Evolutionary conservation across 2,797 vertebrate species (phyloP).

Genomic region (Notoglanidium macrostoma): DNA sequence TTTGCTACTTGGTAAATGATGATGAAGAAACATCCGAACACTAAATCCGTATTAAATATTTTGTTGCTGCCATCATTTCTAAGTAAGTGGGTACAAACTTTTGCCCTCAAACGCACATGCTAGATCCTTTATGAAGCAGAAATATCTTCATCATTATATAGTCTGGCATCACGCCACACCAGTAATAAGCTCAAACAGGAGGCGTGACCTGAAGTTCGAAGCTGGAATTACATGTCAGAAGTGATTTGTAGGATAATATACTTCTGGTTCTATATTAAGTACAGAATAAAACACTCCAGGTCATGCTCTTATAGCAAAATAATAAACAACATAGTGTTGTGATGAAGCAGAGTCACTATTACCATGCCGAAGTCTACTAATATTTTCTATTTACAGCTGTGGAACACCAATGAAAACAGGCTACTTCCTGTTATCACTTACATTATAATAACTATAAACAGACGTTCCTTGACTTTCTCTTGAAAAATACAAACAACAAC

Average conservation of each 20-base stretch:
- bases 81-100: background rate
- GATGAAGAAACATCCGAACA: background rate
- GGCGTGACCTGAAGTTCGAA: background rate
- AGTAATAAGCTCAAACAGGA: constrained; percentile 7
- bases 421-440: background rate
- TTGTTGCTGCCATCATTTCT: background rate
- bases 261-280: background rate
- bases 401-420: background rate
- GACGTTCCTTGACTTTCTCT: background rate
- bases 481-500: background rate
- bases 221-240: background rate
- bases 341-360: background rate
- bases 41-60: background rate
- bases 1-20: background rate
- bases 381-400: background rate
- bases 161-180: background rate
- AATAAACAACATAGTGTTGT: background rate
- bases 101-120: background rate
- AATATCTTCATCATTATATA: background rate
- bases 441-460: background rate
- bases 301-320: background rate
- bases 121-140: background rate
- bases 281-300: background rate
- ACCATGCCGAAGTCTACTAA: background rate
- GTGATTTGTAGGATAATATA: background rate